These are phyloP conservation scores for Xylota sylvarum DNA, from an alignment of 2,888 invertebrate genomes.

Conservation along the genomic window DNA sequence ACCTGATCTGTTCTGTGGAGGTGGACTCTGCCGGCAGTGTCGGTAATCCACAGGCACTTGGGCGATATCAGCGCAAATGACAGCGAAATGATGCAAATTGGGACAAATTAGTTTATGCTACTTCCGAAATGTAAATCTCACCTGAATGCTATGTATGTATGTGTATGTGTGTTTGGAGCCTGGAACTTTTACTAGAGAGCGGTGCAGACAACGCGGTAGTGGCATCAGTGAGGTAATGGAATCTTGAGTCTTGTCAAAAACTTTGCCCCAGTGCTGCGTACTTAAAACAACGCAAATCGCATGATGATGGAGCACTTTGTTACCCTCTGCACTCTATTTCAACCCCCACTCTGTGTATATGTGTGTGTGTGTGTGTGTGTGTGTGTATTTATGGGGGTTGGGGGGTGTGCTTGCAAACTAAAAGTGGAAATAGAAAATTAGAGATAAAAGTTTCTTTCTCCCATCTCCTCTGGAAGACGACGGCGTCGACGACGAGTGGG, in stretches of 20 bases:
- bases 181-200: constrained; percentile 37
- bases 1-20: not conserved
- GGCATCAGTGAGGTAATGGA: constrained; percentile 64
- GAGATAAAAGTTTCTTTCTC: constrained; percentile 77
- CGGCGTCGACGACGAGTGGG: constrained; percentile 5
- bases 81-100: constrained; percentile 79
- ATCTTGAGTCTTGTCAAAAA: constrained; percentile 76
- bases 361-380: not conserved
- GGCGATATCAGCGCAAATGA: constrained; percentile 77
- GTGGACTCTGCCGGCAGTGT: constrained; percentile 42
- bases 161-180: constrained; percentile 37
- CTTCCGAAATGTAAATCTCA: constrained; percentile 77
- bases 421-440: constrained; percentile 77
- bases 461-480: constrained; percentile 55
- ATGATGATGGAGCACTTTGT: constrained; percentile 76
- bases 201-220: not conserved
- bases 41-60: constrained; percentile 75
- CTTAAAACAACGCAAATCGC: constrained; percentile 76
- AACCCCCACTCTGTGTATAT: not conserved
- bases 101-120: constrained; percentile 78
- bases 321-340: constrained; percentile 72
- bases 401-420: constrained; percentile 49
- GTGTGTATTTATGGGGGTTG: constrained; percentile 7
- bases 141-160: constrained; percentile 56
- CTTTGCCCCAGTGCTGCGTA: constrained; percentile 75